Evolutionary conservation across 2,113 vertebrate genomes (phyloP).

Genomic region (Rhynchomys soricoides): DNA sequence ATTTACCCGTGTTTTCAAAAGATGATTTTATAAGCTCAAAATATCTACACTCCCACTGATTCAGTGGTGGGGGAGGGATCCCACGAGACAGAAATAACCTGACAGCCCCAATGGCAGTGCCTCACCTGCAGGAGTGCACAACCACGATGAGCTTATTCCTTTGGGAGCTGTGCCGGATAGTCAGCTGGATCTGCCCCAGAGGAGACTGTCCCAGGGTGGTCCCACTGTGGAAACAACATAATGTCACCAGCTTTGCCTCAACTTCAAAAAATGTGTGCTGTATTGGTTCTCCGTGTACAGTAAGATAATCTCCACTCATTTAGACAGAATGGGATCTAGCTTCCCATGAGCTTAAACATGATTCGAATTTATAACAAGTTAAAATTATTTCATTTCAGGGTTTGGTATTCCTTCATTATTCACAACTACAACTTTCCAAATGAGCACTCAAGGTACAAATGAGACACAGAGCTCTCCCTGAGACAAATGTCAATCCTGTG

Average conservation of each 20-base stretch:
- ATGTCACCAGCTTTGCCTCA: neutral
- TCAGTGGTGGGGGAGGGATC: neutral
- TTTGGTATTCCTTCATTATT: neutral
- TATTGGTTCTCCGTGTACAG: rapidly evolving
- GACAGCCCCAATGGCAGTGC: neutral
- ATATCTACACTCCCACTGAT: neutral
- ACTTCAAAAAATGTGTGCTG: rapidly evolving
- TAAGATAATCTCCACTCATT: neutral
- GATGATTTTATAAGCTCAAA: neutral
- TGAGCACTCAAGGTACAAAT: neutral
- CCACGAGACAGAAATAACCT: neutral
- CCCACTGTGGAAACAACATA: constrained; percentile 87
- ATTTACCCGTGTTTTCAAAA: neutral
- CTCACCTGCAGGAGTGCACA: constrained; percentile 95
- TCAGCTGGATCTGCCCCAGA: constrained; percentile 95
- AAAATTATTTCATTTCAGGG: neutral
- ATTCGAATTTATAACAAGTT: neutral
- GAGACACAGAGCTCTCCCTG: neutral
- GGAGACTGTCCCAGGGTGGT: constrained; percentile 91
- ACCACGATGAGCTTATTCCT: constrained; percentile 97
- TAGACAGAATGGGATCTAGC: neutral
- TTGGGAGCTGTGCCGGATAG: constrained; percentile 94
- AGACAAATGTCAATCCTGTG: no score
- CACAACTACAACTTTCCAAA: neutral
- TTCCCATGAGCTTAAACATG: neutral